Evolutionary conservation across 2,888 invertebrate genomes (phyloP).

Genomic region (Ochropleura leucogaster): DNA sequence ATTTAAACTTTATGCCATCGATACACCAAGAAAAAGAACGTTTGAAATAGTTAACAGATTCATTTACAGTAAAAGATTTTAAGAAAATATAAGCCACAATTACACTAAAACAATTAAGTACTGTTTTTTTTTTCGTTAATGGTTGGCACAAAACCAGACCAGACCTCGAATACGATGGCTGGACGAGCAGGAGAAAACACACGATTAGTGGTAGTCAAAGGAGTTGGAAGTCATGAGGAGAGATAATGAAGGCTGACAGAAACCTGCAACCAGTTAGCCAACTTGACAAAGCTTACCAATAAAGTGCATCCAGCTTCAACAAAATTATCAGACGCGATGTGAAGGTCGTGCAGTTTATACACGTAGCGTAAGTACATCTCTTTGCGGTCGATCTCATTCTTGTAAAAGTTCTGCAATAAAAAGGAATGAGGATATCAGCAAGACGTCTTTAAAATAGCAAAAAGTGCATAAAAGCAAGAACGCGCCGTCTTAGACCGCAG

Average conservation of each 20-base stretch:
- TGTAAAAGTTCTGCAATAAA: constrained; percentile 96
- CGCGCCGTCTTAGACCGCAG: too few relatives aligned
- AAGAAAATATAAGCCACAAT: neutral
- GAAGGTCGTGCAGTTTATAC: constrained; percentile 97
- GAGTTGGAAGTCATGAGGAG: neutral
- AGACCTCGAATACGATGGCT: neutral
- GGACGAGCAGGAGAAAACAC: neutral
- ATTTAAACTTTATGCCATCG: too few relatives aligned
- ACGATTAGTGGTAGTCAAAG: neutral
- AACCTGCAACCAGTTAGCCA: neutral
- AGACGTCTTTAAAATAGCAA: neutral
- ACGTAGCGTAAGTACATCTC: constrained; percentile 99
- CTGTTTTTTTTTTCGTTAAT: too few relatives aligned
- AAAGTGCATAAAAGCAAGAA: too few relatives aligned
- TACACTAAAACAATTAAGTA: too few relatives aligned
- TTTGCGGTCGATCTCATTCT: constrained; percentile 98
- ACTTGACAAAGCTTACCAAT: constrained; percentile 85
- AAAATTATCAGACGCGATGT: constrained; percentile 97
- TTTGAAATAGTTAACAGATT: neutral
- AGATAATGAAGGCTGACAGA: neutral
- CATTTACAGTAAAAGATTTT: neutral
- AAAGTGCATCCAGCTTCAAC: constrained; percentile 98
- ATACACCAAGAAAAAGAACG: neutral
- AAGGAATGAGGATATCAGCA: neutral
- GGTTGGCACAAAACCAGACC: neutral